A percentile compares a stretch with the other conserved stretches of the same genome.
Conservation (phyloP, 2,888 invertebrate genomes). For the Gasteruption jaculator region DNA sequence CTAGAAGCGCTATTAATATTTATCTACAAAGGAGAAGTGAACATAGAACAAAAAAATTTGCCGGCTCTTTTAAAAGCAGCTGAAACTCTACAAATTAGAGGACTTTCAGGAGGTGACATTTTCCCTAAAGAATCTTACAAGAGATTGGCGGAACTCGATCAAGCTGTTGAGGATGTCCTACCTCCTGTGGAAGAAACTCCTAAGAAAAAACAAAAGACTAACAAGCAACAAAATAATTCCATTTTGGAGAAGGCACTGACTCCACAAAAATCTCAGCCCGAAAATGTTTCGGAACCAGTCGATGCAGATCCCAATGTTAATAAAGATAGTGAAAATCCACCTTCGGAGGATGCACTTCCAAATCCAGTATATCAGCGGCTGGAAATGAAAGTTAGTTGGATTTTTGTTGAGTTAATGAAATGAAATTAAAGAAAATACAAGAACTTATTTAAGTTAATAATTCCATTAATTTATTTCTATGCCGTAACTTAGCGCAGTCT, state of each 20-base stretch:
- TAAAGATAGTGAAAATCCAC: too few relatives aligned
- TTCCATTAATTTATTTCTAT: too few relatives aligned
- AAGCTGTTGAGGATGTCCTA: constrained; percentile 25
- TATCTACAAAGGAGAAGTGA: constrained; percentile 72
- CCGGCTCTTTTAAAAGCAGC: constrained; percentile 66
- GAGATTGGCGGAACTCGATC: constrained; percentile 36
- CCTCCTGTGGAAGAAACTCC: constrained; percentile 31
- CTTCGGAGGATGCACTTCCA: constrained; percentile 27
- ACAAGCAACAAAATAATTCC: constrained; percentile 34
- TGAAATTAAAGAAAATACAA: too few relatives aligned
- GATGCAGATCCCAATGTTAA: too few relatives aligned
- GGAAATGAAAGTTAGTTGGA: constrained; percentile 41
- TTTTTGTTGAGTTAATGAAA: too few relatives aligned
- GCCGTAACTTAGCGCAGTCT: too few relatives aligned
- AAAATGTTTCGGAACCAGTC: constrained; percentile 32
- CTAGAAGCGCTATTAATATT: constrained; percentile 64
- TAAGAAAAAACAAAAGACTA: constrained; percentile 39
- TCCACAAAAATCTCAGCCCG: constrained; percentile 30
- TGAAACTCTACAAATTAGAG: constrained; percentile 65
- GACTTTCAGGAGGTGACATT: constrained; percentile 60
- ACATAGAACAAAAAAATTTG: constrained; percentile 67
- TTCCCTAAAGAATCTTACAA: constrained; percentile 51
- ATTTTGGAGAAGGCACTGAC: constrained; percentile 40
- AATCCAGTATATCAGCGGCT: constrained; percentile 39
- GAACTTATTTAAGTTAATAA: too few relatives aligned